Evolutionary conservation across 2,888 invertebrate species (phyloP).

Genomic region (Brachynemurus nebulosus): DNA sequence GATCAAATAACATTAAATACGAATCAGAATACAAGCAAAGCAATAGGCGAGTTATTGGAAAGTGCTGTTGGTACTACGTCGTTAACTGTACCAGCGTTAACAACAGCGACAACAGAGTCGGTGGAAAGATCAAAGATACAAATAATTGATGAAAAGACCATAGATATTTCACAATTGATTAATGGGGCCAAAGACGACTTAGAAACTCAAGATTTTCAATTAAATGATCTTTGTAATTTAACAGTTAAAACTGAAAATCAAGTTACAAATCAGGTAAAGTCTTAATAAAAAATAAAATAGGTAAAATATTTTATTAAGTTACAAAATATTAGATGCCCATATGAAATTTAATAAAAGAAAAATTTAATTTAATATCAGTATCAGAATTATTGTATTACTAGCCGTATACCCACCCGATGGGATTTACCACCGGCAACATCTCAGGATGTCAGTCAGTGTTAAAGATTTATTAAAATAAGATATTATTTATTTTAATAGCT

Average conservation of each 20-base stretch:
- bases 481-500: too few species aligned
- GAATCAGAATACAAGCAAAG: neutral
- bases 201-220: neutral
- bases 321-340: too few species aligned
- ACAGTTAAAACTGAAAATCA: slow-evolving; percentile 2
- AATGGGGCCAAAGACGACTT: neutral
- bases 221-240: slow-evolving; percentile 6
- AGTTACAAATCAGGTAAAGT: slow-evolving; percentile 4
- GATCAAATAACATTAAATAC: neutral
- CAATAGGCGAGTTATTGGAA: slow-evolving; percentile 5
- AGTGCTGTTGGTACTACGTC: neutral
- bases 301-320: too few species aligned
- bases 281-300: too few species aligned
- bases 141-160: slow-evolving; percentile 7
- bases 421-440: too few species aligned
- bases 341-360: too few species aligned
- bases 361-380: too few species aligned
- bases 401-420: too few species aligned
- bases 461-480: too few species aligned
- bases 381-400: too few species aligned
- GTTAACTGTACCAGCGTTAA: neutral
- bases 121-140: slow-evolving; percentile 3
- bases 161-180: slow-evolving; percentile 3
- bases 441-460: too few species aligned
- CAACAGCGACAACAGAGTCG: neutral